Percentiles rank a stretch among this genome's conserved stretches.
These are phyloP conservation scores for Musca domestica DNA, from an alignment of 1,140 invertebrate genomes.

Conservation along the genomic window DNA sequence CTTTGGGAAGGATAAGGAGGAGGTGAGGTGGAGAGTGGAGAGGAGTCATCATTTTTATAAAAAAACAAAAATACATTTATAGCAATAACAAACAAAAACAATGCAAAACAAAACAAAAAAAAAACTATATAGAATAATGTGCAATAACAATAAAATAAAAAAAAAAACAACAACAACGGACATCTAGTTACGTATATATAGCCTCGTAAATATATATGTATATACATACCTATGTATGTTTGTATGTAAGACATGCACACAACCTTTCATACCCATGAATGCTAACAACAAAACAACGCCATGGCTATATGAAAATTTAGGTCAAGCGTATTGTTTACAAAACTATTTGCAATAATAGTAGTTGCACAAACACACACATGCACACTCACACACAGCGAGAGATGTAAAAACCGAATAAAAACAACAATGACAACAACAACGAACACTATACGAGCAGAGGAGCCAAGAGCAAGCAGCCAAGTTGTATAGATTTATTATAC, in stretches of 20 bases:
- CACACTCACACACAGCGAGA: constrained; percentile 18
- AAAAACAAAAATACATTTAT: too few relatives aligned
- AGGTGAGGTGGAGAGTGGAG: too few relatives aligned
- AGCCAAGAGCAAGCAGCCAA: neutral
- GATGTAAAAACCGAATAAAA: neutral
- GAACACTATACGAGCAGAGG: too few relatives aligned
- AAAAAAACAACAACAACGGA: too few relatives aligned
- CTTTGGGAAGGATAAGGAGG: too few relatives aligned
- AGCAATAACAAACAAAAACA: too few relatives aligned
- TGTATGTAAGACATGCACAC: neutral
- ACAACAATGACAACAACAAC: neutral
- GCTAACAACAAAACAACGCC: too few relatives aligned
- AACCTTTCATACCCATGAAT: too few relatives aligned
- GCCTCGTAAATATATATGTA: neutral
- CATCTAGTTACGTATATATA: neutral
- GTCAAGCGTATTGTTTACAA: constrained; percentile 55
- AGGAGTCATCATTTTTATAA: too few relatives aligned
- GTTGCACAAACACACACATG: constrained; percentile 20
- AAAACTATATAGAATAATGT: too few relatives aligned
- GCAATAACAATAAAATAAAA: neutral
- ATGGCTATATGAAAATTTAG: constrained; percentile 38
- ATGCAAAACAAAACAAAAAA: too few relatives aligned
- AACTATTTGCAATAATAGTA: constrained; percentile 41
- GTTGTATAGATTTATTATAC: constrained; percentile 7
- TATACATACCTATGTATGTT: neutral